Conservation (phyloP, 2,797 vertebrate species). For the Schizothorax lantsangensis region DNA sequence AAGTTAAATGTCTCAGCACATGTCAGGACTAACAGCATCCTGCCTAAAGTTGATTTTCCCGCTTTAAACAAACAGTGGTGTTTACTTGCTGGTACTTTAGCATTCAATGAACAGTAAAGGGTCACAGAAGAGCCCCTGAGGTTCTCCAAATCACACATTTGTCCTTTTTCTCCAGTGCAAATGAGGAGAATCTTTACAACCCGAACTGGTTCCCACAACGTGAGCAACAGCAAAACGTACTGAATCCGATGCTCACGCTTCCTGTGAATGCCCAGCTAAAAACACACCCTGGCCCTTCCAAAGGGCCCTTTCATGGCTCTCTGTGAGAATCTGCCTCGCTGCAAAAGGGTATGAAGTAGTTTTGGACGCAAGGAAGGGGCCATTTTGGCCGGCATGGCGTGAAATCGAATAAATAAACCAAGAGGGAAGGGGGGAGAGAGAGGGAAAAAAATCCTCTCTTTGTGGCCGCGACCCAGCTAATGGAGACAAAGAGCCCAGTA, state of each 20-base stretch:
- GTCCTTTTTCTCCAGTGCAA: conserved; percentile 39
- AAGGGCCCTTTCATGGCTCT: conserved; percentile 65
- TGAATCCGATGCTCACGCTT: conserved; percentile 48
- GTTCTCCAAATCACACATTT: conserved; percentile 36
- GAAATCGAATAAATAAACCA: conserved; percentile 88
- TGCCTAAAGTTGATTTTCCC: conserved; percentile 20
- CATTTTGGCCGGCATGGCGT: conserved; percentile 78
- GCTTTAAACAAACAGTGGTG: conserved; percentile 42
- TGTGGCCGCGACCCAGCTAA: conserved; percentile 81
- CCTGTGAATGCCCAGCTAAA: conserved; percentile 53
- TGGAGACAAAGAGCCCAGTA: conserved; percentile 83
- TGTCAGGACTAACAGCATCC: conserved; percentile 16
- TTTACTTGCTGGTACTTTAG: conserved; percentile 64
- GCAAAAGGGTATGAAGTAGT: conserved; percentile 70
- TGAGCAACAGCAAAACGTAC: conserved; percentile 52
- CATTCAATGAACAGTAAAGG: conserved; percentile 67
- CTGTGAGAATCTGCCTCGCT: conserved; percentile 67
- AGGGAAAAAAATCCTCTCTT: conserved; percentile 79
- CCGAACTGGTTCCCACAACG: conserved; percentile 58
- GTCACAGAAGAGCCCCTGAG: conserved; percentile 41
- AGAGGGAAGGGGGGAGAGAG: conserved; percentile 14
- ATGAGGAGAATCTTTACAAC: conserved; percentile 46
- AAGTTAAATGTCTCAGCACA: conserved; percentile 35
- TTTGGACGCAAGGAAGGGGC: conserved; percentile 73
- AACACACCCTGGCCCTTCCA: conserved; percentile 52